Evolutionary conservation across 2,888 invertebrate genomes (phyloP), one percentile per base, ranked within the genome.

Genomic region (Pogonocherus hispidulus): DNA sequence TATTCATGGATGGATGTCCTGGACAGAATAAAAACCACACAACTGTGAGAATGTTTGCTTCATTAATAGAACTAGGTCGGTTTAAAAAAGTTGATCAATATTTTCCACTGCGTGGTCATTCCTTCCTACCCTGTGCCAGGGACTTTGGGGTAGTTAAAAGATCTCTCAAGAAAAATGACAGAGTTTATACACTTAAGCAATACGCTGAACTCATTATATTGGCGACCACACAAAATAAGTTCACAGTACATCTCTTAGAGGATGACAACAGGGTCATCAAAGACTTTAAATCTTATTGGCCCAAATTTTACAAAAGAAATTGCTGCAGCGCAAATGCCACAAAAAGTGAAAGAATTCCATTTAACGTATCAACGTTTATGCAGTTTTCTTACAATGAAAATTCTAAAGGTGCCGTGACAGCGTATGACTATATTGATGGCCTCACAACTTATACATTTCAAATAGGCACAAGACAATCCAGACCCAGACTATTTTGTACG

Each of bases 271-370:
- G 18, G 4, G 19, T 37, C 6, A 55, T 55, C 1, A 37, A 19
- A 54, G 35, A 55, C 16, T 18, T 55, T 6, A 55, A 55, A 55
- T 2, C 6, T 20, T 55, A 37, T 35, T 55, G 37, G 55, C 55
- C 35, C 16, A 37, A 9, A 11, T 19, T 16, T 35, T 54, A 54
- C 35, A 55, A 55, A 35, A 32, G 47, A 47, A 47, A 22, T 20
- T 32, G 32, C 8, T 32, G 23, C 23, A 23, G 23, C 23, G 23
- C 23, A 23, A 23, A 23, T 23, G 23, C 23, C n/a, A n/a, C n/a
- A n/a, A n/a, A n/a, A n/a, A n/a, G n/a, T n/a, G n/a, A n/a, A n/a
- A n/a, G n/a, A n/a, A n/a, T n/a, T n/a, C n/a, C n/a, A n/a, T n/a
- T n/a, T n/a, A n/a, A n/a, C n/a, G n/a, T n/a, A n/a, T n/a, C n/a